Base-by-base conservation (phyloP, 2,797 vertebrate species). In the Sebastes matsubarae region DNA sequence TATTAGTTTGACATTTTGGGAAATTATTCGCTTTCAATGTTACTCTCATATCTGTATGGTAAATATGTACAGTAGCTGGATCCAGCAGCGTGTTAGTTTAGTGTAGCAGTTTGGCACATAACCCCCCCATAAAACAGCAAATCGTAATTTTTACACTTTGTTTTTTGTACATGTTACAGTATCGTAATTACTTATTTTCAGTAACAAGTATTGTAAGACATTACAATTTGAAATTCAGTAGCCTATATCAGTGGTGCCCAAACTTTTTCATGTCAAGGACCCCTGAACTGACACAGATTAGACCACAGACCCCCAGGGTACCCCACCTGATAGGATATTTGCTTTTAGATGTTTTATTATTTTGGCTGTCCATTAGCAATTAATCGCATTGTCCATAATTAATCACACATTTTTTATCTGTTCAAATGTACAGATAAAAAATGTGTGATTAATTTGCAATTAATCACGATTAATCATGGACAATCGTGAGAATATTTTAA, bases 241-340 rank as follows among this genome's bases (percentile, higher is more conserved):
- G 30, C 29, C 59, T 46, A 46, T 46, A 46, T 46, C 42, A 46
- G 16, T 46, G 42, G 42, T 46, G 42, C 16, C 42, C 6, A 18
- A 46, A 46, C 42, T 7, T 46, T 46, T 46, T 46, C 16, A 46
- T 46, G 42, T 46, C 16, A 46, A 46, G 42, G 6, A 42, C 14
- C 38, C 38, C 14, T 14, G 0, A 16, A 42, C 14, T 0, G 38
- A 42, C 38, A 42, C 14, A 42, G 6, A 42, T 16, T 3, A 16
- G 38, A 42, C 38, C 38, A 42, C 38, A 42, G 14, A 42, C 14
- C 38, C 13, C 5, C 38, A 42, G 5, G 14, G 13, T 42, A 0
- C 1, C 14, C 14, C 14, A 16, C 0, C 38, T 42, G 38, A 0
- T 16, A 16, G 38, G 1, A 46, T 46, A 0, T 46, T 46, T 46